These are phyloP conservation scores for Drosophila ercepeae DNA, from an alignment of 1,140 invertebrate genomes.

Conservation along the genomic window DNA sequence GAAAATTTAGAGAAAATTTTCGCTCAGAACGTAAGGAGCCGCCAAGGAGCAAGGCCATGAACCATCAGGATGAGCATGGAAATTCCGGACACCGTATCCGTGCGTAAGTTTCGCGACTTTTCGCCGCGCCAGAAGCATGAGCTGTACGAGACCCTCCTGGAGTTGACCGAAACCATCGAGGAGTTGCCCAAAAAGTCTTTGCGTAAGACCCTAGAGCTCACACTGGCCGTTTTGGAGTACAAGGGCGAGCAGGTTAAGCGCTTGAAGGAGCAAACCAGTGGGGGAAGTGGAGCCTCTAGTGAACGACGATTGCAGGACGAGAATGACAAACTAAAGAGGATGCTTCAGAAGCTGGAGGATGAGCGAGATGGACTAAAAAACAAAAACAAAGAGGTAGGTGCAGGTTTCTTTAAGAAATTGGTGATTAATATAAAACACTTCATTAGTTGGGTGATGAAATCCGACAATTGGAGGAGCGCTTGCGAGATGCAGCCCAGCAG, in stretches of 20 bases:
- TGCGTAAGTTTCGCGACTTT: conserved; percentile 77
- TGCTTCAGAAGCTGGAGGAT: conserved; percentile 71
- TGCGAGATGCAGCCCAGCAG: conserved; percentile 61
- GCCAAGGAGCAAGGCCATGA: conserved; percentile 60
- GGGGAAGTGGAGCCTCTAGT: background rate
- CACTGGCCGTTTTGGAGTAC: conserved; percentile 72
- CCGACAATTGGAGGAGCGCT: conserved; percentile 61
- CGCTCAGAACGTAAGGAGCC: conserved; percentile 61
- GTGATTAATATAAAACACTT: background rate
- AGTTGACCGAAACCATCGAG: conserved; percentile 57
- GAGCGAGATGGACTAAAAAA: conserved; percentile 56
- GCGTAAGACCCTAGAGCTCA: conserved; percentile 71
- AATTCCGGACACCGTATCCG: conserved; percentile 74
- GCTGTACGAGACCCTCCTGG: conserved; percentile 73
- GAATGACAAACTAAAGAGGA: conserved; percentile 77
- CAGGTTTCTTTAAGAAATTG: background rate
- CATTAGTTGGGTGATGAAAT: conserved; percentile 70
- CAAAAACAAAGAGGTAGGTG: conserved; percentile 64
- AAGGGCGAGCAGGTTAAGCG: conserved; percentile 67
- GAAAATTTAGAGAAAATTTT: conserved; percentile 46
- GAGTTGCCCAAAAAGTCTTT: conserved; percentile 76
- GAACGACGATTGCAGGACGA: conserved; percentile 69
- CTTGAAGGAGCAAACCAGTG: conserved; percentile 26
- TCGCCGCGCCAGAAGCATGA: conserved; percentile 72
- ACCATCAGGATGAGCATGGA: conserved; percentile 66